Conservation (phyloP, 2,888 invertebrate genomes). For the Drosophila barbarae region DNA sequence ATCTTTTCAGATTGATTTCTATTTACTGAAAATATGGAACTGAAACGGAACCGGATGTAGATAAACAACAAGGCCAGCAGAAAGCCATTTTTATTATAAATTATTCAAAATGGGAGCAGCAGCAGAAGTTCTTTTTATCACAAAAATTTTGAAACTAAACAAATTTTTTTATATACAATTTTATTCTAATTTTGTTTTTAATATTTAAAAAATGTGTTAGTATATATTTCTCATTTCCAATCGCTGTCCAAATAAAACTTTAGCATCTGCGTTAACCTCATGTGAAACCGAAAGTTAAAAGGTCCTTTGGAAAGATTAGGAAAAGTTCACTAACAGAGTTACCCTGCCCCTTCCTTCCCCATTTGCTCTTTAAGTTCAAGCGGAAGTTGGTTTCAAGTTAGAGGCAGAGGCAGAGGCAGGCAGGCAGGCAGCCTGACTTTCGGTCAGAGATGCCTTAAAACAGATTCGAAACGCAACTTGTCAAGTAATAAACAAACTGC, state of each 20-base stretch:
- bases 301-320: conserved; percentile 17
- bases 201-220: neutral
- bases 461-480: conserved; percentile 30
- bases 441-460: conserved; percentile 13
- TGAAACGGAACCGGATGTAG: neutral
- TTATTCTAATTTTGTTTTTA: neutral
- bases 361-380: neutral
- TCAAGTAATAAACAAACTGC: conserved; percentile 34
- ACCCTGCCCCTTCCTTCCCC: neutral
- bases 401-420: neutral
- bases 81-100: no score
- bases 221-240: neutral
- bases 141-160: neutral
- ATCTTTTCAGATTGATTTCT: neutral
- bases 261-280: conserved; percentile 1
- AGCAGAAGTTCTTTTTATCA: neutral
- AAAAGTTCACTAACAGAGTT: conserved; percentile 18
- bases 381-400: conserved; percentile 9
- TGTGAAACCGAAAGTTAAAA: conserved; percentile 7
- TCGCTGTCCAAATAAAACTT: conserved; percentile 1
- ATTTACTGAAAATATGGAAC: neutral
- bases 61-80: neutral
- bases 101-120: neutral
- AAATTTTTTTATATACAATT: neutral
- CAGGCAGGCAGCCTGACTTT: conserved; percentile 11